phyloP scores from a whole-genome alignment of 2,888 invertebrate species.

The Diloba caeruleocephala region DNA sequence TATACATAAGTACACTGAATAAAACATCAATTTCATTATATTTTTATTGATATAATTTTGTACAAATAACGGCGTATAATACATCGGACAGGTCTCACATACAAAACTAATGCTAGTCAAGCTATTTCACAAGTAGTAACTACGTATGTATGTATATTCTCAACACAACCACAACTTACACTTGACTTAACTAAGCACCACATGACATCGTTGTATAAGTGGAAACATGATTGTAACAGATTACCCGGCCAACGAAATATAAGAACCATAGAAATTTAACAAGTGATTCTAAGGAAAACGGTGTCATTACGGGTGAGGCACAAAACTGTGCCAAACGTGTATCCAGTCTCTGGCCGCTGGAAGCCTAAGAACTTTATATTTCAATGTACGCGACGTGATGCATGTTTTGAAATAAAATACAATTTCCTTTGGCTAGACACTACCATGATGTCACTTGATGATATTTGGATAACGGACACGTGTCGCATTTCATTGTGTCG shows the following conservation, averaged over 20 bases:
- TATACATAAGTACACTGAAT: background rate
- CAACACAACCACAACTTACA: constrained; percentile 25
- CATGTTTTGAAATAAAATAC: no score
- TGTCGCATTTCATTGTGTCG: background rate
- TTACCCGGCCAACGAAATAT: no score
- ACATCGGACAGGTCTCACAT: constrained; percentile 89
- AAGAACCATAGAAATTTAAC: no score
- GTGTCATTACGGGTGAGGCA: no score
- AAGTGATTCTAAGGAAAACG: no score
- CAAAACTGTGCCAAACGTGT: no score
- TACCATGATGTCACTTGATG: no score
- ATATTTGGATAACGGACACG: no score
- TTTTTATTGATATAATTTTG: constrained; percentile 89
- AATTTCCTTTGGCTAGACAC: no score
- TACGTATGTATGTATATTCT: constrained; percentile 62
- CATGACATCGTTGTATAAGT: constrained; percentile 11
- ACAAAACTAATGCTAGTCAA: constrained; percentile 88
- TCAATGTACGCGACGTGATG: no score
- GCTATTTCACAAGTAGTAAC: constrained; percentile 82
- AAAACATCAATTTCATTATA: constrained; percentile 62
- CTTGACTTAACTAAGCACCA: constrained; percentile 14
- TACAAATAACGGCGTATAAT: constrained; percentile 90
- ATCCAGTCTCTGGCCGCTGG: no score
- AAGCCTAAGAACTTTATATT: no score
- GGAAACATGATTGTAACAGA: background rate